phyloP scores from a whole-genome alignment of 2,888 invertebrate species.

The Napeogenes sylphis region DNA sequence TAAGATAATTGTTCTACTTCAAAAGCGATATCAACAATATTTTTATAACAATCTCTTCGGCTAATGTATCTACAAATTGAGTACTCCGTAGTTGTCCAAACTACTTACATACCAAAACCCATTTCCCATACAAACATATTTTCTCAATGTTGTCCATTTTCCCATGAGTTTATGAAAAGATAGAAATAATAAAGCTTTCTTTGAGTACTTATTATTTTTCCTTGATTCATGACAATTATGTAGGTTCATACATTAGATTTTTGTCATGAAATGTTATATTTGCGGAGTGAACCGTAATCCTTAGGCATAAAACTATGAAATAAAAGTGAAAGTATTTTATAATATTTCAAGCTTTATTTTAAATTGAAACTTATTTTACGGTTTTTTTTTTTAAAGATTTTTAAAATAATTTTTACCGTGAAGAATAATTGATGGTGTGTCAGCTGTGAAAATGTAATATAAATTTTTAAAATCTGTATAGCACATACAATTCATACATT shows the following conservation, averaged over 20 bases:
- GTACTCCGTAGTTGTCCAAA: background rate
- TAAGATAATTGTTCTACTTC: no score
- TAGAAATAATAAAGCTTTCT: background rate
- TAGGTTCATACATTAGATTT: background rate
- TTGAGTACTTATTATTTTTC: conserved; percentile 1
- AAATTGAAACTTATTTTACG: no score
- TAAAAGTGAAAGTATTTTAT: no score
- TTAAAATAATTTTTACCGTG: no score
- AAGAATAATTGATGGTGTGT: no score
- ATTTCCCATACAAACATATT: conserved; percentile 2
- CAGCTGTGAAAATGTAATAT: no score
- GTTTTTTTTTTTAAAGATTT: no score
- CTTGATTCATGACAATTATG: background rate
- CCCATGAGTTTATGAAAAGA: conserved; percentile 4
- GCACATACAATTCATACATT: no score
- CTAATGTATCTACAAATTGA: background rate
- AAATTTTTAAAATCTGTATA: no score
- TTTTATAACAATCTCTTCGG: background rate
- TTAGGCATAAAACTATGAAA: no score
- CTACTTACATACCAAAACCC: background rate
- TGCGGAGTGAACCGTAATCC: background rate
- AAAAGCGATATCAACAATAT: background rate
- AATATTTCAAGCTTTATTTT: no score
- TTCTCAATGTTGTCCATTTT: background rate
- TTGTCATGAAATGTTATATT: background rate